A percentile compares a stretch with the other conserved stretches of the same genome.
phyloP scores from a whole-genome alignment of 2,113 vertebrate genomes.

The Neopipo cinnamomea region DNA sequence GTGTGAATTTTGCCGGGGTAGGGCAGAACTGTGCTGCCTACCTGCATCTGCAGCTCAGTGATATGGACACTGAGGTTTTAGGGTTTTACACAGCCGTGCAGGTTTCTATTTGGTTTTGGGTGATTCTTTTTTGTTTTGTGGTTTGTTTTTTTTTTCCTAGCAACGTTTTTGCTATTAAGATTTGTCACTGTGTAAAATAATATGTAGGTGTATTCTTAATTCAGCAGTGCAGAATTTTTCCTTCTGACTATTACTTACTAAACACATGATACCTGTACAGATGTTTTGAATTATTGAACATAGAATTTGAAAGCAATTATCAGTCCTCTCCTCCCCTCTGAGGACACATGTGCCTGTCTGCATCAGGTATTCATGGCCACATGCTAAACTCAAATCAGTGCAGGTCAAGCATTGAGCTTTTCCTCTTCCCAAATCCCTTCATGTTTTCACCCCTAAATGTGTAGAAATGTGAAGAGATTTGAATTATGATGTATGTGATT shows the following conservation, averaged over 20 bases:
- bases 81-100: background rate
- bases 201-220: background rate
- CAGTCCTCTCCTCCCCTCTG: background rate
- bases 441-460: background rate
- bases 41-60: background rate
- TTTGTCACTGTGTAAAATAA: background rate
- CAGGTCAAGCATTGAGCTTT: background rate
- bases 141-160: background rate
- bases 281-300: background rate
- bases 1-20: background rate
- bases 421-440: background rate
- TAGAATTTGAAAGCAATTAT: background rate
- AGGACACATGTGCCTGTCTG: fast-evolving
- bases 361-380: background rate
- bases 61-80: fast-evolving
- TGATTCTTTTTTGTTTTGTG: too few species aligned
- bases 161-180: background rate
- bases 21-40: background rate
- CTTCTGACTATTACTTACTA: background rate
- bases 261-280: background rate
- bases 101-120: background rate
- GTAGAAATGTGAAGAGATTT: background rate
- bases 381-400: background rate
- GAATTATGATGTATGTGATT: background rate
- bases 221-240: background rate